A percentile compares a stretch with the other conserved stretches of the same genome.
These are phyloP conservation scores for Conus betulinus DNA, from an alignment of 1,140 invertebrate species.

Conservation along the genomic window DNA sequence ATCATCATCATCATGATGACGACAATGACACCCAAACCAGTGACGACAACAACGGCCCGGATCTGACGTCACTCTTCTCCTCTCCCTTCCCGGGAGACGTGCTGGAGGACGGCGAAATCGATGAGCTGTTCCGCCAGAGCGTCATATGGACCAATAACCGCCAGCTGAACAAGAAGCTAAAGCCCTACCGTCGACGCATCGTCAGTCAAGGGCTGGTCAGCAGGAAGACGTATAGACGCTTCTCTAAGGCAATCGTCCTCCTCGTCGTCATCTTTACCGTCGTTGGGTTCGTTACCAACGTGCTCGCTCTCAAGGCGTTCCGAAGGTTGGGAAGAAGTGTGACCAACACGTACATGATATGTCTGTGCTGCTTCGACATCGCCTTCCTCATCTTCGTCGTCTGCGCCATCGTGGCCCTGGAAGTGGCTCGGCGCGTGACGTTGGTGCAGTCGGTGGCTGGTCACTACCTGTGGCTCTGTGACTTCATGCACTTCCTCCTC, in stretches of 20 bases:
- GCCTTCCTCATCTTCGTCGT: not conserved
- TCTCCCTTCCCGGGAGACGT: not conserved
- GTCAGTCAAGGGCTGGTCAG: not conserved
- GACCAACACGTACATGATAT: constrained; percentile 34
- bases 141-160: not conserved
- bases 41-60: not conserved
- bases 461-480: not conserved
- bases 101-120: constrained; percentile 30
- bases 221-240: not conserved
- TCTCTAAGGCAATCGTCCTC: not conserved
- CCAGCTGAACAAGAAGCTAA: not conserved
- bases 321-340: not conserved
- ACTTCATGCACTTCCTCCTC: not conserved
- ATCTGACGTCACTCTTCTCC: constrained; percentile 13
- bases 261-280: not conserved
- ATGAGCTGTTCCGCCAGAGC: not conserved
- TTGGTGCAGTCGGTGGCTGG: not conserved
- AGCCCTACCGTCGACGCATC: not conserved
- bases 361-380: constrained; percentile 16
- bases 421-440: not conserved
- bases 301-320: constrained; percentile 23
- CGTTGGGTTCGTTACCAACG: constrained; percentile 24
- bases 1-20: not conserved
- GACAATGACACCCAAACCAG: not conserved
- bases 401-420: not conserved